Evolutionary conservation across 2,888 invertebrate genomes (phyloP).

Genomic region (Bembecia ichneumoniformis): DNA sequence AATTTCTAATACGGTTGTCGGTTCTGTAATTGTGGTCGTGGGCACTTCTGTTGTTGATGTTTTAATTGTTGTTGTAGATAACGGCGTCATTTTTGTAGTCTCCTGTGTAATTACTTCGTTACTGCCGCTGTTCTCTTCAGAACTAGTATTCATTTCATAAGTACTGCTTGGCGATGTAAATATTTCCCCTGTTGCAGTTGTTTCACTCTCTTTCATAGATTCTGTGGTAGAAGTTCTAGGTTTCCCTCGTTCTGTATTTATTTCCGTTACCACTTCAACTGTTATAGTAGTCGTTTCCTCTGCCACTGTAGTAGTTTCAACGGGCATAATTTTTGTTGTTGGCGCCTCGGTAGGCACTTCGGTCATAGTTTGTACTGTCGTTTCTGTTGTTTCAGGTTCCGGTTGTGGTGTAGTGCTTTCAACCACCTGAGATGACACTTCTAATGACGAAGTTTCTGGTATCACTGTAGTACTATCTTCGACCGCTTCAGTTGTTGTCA

Average conservation of each 20-base stretch:
- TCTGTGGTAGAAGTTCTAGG: slow-evolving; percentile 11
- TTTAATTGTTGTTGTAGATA: slow-evolving; percentile 16
- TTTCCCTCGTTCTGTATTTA: slow-evolving; percentile 40
- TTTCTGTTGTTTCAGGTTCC: slow-evolving; percentile 18
- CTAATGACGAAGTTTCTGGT: slow-evolving; percentile 39
- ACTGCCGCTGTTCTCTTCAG: slow-evolving; percentile 49
- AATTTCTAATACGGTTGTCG: slow-evolving; percentile 9
- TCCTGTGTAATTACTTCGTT: slow-evolving; percentile 46
- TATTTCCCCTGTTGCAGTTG: slow-evolving; percentile 11
- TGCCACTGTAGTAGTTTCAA: slow-evolving; percentile 17
- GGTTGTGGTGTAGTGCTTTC: slow-evolving; percentile 24
- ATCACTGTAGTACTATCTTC: slow-evolving; percentile 40
- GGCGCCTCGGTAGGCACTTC: slow-evolving; percentile 12
- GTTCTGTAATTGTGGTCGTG: slow-evolving; percentile 15
- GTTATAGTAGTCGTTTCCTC: slow-evolving; percentile 38
- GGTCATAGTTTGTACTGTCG: slow-evolving; percentile 8
- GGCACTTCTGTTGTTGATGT: slow-evolving; percentile 17
- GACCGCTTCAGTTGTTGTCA: slow-evolving; percentile 33
- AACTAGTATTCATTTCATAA: slow-evolving; percentile 21
- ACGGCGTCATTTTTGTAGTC: slow-evolving; percentile 12
- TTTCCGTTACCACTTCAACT: slow-evolving; percentile 40
- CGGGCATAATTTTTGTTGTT: slow-evolving; percentile 10
- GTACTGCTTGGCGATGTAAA: slow-evolving; percentile 14
- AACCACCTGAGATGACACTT: slow-evolving; percentile 44
- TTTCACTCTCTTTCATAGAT: slow-evolving; percentile 18